Conservation (phyloP, 2,888 invertebrate species). For the Cistogaster globosa region DNA sequence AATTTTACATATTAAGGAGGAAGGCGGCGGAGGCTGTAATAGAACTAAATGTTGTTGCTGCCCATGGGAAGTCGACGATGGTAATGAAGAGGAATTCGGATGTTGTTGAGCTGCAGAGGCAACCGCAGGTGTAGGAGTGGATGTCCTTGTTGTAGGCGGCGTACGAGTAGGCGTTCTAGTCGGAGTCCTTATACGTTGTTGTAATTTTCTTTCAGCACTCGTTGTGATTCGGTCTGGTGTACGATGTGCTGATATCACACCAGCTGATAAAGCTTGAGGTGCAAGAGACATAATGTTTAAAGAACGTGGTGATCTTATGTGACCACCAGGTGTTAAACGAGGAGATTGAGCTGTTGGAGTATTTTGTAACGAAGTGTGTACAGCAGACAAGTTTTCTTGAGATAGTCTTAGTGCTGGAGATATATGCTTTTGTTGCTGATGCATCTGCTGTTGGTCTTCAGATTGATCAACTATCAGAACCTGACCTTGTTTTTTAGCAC, state of each 20-base stretch:
- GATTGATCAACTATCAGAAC: constrained; percentile 88
- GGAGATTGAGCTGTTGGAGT: constrained; percentile 72
- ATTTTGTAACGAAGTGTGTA: constrained; percentile 50
- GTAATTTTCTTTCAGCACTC: constrained; percentile 74
- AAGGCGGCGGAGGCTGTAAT: constrained; percentile 70
- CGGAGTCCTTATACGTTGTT: constrained; percentile 75
- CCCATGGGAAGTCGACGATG: constrained; percentile 72
- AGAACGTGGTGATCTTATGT: constrained; percentile 74
- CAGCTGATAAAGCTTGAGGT: constrained; percentile 54
- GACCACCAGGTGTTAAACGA: constrained; percentile 74
- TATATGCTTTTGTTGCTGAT: constrained; percentile 78
- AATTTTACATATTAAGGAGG: constrained; percentile 80
- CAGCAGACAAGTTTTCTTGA: constrained; percentile 74
- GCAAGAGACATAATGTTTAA: constrained; percentile 70
- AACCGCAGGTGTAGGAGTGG: constrained; percentile 78
- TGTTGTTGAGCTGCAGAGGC: constrained; percentile 52
- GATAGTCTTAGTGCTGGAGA: constrained; percentile 72
- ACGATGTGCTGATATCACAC: constrained; percentile 57
- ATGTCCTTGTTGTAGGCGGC: constrained; percentile 75
- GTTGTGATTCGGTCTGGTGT: constrained; percentile 73
- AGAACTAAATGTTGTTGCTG: constrained; percentile 28
- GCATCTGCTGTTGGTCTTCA: constrained; percentile 81
- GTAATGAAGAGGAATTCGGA: constrained; percentile 60
- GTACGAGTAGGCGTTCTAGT: constrained; percentile 75
- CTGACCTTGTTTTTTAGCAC: constrained; percentile 88